Evolutionary conservation across 2,113 vertebrate species (phyloP).

Genomic region (Narcine bancroftii): DNA sequence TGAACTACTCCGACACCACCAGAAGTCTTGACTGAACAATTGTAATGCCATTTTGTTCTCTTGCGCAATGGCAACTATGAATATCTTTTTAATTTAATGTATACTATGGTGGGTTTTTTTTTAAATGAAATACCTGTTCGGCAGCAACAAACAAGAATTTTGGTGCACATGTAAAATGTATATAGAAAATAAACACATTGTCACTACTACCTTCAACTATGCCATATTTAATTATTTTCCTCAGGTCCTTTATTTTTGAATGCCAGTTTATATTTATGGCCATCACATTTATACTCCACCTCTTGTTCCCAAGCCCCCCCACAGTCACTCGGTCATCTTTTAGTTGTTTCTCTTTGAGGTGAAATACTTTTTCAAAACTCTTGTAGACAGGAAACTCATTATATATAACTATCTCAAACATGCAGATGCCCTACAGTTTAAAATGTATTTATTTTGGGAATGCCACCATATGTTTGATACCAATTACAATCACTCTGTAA

Average conservation of each 20-base stretch:
- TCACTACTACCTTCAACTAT: neutral
- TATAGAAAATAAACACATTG: no score
- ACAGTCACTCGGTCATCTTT: neutral
- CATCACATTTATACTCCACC: neutral
- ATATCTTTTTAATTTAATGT: no score
- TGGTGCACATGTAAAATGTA: no score
- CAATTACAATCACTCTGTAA: neutral
- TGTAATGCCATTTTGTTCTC: no score
- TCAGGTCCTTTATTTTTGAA: neutral
- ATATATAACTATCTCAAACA: neutral
- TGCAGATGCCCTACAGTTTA: neutral
- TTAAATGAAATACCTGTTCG: no score
- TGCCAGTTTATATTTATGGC: neutral
- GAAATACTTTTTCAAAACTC: neutral
- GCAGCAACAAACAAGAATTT: no score
- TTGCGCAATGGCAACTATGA: no score
- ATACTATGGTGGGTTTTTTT: no score
- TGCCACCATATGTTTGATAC: neutral
- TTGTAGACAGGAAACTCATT: no score
- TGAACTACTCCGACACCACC: no score
- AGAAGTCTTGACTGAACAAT: no score
- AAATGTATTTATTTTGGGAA: neutral
- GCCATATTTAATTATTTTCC: no score
- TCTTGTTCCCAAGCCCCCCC: neutral
- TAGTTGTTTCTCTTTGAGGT: neutral